These are phyloP conservation scores for Drosophila mauritiana DNA, from an alignment of 1,140 invertebrate genomes.

Conservation along the genomic window DNA sequence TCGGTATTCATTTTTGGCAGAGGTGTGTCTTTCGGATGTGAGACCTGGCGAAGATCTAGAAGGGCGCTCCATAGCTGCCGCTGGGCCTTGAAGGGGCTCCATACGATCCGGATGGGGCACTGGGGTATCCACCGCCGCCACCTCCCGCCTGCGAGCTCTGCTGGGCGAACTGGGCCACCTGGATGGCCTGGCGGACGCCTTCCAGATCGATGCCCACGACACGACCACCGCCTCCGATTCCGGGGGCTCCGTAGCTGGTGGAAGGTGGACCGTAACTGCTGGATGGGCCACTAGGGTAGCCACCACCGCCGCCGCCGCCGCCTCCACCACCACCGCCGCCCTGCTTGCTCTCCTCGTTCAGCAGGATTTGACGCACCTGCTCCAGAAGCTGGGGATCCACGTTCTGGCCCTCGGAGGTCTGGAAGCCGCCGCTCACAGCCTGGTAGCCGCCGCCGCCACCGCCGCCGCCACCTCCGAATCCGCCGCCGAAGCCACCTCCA, in stretches of 20 bases:
- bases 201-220: constrained; percentile 88
- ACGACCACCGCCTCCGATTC: constrained; percentile 86
- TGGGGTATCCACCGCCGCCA: constrained; percentile 78
- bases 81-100: constrained; percentile 83
- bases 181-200: constrained; percentile 88
- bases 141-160: constrained; percentile 83
- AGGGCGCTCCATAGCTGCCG: constrained; percentile 84
- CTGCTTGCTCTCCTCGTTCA: constrained; percentile 90
- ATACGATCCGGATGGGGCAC: constrained; percentile 83
- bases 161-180: constrained; percentile 88
- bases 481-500: constrained; percentile 79
- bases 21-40: constrained; percentile 43
- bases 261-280: constrained; percentile 86
- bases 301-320: constrained; percentile 85
- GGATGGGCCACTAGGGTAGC: constrained; percentile 82
- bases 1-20: constrained; percentile 77
- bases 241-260: constrained; percentile 86
- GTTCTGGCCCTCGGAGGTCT: constrained; percentile 91
- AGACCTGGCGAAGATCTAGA: constrained; percentile 69
- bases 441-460: constrained; percentile 89
- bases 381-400: constrained; percentile 91
- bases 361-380: constrained; percentile 91
- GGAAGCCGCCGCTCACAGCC: constrained; percentile 89
- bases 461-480: constrained; percentile 81
- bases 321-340: constrained; percentile 81